Evolutionary conservation across 2,888 invertebrate genomes (phyloP), one percentile per base, ranked within the genome.

Genomic region (Callosobruchus maculatus): DNA sequence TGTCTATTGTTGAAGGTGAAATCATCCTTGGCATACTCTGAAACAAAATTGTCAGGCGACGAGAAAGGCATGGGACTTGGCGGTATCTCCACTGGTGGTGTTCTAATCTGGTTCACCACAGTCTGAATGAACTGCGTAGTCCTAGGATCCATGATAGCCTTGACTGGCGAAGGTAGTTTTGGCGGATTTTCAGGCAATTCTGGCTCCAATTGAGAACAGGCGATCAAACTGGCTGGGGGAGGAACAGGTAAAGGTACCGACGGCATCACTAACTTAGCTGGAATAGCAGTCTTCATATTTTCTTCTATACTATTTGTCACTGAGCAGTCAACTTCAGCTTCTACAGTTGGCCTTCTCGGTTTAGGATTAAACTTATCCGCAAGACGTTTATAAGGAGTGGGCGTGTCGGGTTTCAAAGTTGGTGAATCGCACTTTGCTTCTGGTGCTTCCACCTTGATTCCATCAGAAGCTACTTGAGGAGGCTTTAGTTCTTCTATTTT

Each of bases 311-410:
- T 81, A 0, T 81, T 80, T 0, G 84, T 78, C 67, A 84, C 83
- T 21, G 80, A 78, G 74, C 84, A 85, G 67, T 86, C 85, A 4
- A 83, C 84, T 68, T 83, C 82, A 77, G 81, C n/a, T 7, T 79
- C 80, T 3, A 77, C 67, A 9, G 76, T 70, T 21, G 79, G 73
- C 76, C 81, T 84, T 66, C 86, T 83, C 0, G 88, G 88, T 81
- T 87, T 87, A 0, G 87, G 88, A 80, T 88, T 86, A 75, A 88
- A 88, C 80, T 88, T 89, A 75, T 87, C 86, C 0, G 88, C 88
- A 22, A 88, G 77, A n/a, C 88, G 80, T 79, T 81, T 83, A 76
- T 76, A 83, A 22, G 74, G 69, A 2, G 67, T 20, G 4, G 72
- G 70, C 21, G 67, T 71, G 70, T 70, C 26, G 49, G 1, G 1